A percentile compares a stretch with the other conserved stretches of the same genome.
phyloP scores from a whole-genome alignment of 2,888 invertebrate species.

The Hydroisotoma schaefferi region DNA sequence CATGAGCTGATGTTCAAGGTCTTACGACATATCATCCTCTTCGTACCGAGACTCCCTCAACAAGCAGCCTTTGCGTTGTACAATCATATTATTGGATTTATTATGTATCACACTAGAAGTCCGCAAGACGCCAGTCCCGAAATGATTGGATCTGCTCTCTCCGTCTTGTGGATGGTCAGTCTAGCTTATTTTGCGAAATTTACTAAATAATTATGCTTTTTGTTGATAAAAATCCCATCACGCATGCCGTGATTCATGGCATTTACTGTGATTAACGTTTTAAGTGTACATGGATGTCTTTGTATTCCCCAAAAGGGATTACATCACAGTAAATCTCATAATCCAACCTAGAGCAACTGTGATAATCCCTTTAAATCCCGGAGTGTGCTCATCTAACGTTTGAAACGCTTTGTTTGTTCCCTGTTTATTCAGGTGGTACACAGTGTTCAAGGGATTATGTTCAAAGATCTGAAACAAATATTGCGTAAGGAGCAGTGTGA shows the following conservation, averaged over 20 bases:
- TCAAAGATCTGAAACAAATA: constrained; percentile 98
- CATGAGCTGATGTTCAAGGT: constrained; percentile 93
- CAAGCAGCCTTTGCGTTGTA: constrained; percentile 97
- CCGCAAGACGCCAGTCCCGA: constrained; percentile 94
- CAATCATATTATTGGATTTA: constrained; percentile 98
- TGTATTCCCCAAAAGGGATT: too few species aligned
- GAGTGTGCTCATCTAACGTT: too few species aligned
- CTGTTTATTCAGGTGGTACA: constrained; percentile 74
- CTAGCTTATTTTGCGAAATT: too few species aligned
- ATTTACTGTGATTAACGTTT: too few species aligned
- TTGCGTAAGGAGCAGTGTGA: constrained; percentile 98
- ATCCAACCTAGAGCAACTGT: too few species aligned
- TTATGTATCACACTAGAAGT: constrained; percentile 97
- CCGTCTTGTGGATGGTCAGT: constrained; percentile 90
- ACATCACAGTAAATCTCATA: too few species aligned
- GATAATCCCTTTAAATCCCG: too few species aligned
- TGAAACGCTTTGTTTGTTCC: constrained; percentile 1
- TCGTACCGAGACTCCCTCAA: constrained; percentile 87
- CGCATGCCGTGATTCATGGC: too few species aligned
- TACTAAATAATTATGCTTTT: too few species aligned
- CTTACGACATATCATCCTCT: constrained; percentile 84
- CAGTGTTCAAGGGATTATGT: constrained; percentile 97
- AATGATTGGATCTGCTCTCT: constrained; percentile 88
- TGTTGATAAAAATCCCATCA: too few species aligned
- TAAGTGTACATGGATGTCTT: too few species aligned